These are phyloP conservation scores for Etheostoma perlongum DNA, from an alignment of 2,797 vertebrate species.

Conservation along the genomic window DNA sequence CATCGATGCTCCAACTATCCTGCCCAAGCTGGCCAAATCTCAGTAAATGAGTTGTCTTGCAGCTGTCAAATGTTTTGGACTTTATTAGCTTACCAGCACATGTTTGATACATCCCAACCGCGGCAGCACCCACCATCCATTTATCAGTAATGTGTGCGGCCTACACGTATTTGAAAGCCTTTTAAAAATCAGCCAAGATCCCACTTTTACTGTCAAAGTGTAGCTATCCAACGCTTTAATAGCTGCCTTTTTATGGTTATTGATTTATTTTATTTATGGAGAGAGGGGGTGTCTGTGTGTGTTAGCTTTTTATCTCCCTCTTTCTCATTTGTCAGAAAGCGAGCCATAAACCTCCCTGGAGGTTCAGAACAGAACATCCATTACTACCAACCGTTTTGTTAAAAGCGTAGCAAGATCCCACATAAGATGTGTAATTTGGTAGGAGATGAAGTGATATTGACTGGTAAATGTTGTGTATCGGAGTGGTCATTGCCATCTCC, in stretches of 20 bases:
- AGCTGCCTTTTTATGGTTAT: constrained; percentile 73
- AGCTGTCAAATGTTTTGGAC: constrained; percentile 62
- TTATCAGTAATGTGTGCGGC: constrained; percentile 62
- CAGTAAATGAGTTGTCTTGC: constrained; percentile 57
- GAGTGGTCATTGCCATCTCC: constrained; percentile 26
- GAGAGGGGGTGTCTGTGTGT: constrained; percentile 51
- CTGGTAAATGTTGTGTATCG: constrained; percentile 53
- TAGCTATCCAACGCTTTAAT: constrained; percentile 66
- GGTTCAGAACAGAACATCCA: constrained; percentile 54
- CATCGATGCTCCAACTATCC: constrained; percentile 27
- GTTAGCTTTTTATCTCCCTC: constrained; percentile 56
- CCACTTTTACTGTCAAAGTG: constrained; percentile 62
- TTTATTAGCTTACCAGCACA: constrained; percentile 60
- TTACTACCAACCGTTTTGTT: constrained; percentile 47
- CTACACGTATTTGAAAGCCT: constrained; percentile 52
- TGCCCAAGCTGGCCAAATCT: constrained; percentile 43
- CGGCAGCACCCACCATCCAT: constrained; percentile 59
- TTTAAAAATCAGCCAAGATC: constrained; percentile 68
- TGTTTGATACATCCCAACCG: constrained; percentile 68
- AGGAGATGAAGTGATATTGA: constrained; percentile 53
- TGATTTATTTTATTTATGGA: constrained; percentile 71
- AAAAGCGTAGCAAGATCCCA: constrained; percentile 46
- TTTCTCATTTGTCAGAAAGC: constrained; percentile 67
- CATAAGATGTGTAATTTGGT: constrained; percentile 50
- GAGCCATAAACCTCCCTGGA: constrained; percentile 62